These are phyloP conservation scores for Morpho deidamia DNA, from an alignment of 2,888 invertebrate species.

Conservation along the genomic window DNA sequence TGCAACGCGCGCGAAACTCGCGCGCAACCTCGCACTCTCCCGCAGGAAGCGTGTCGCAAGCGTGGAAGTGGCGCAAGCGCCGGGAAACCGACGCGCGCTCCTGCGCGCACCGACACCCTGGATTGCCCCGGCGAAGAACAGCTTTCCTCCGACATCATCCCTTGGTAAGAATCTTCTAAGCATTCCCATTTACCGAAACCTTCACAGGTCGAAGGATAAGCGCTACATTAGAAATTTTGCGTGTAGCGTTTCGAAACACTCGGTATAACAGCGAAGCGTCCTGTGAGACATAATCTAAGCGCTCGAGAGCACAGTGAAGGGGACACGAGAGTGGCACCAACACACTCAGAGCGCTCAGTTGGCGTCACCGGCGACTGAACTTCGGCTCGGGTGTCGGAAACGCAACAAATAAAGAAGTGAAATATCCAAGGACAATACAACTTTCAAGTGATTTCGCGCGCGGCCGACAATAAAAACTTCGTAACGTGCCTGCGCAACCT, in stretches of 20 bases:
- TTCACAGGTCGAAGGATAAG: background rate
- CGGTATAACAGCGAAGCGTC: conserved; percentile 24
- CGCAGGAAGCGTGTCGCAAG: conserved; percentile 74
- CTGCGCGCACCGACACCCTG: conserved; percentile 54
- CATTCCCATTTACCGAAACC: background rate
- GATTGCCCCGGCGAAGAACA: conserved; percentile 49
- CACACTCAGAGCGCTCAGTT: conserved; percentile 47
- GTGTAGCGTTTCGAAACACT: conserved; percentile 13
- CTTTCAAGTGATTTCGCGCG: conserved; percentile 78
- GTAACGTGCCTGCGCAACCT: conserved; percentile 75
- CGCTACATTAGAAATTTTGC: too few relatives aligned
- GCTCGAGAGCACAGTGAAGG: conserved; percentile 54
- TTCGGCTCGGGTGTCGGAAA: conserved; percentile 69
- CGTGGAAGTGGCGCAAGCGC: conserved; percentile 74
- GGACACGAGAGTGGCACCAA: conserved; percentile 44
- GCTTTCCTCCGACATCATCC: conserved; percentile 40
- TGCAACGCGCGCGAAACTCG: conserved; percentile 68
- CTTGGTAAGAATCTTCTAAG: conserved; percentile 29
- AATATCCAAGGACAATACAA: conserved; percentile 77
- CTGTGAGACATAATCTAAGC: conserved; percentile 34
- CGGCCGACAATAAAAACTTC: conserved; percentile 76
- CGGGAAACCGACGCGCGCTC: conserved; percentile 64
- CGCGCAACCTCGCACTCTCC: conserved; percentile 73
- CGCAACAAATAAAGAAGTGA: conserved; percentile 73
- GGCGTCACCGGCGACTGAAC: conserved; percentile 58